These are phyloP conservation scores for Aphodius sticticus DNA, from an alignment of 2,888 invertebrate species.

Conservation along the genomic window DNA sequence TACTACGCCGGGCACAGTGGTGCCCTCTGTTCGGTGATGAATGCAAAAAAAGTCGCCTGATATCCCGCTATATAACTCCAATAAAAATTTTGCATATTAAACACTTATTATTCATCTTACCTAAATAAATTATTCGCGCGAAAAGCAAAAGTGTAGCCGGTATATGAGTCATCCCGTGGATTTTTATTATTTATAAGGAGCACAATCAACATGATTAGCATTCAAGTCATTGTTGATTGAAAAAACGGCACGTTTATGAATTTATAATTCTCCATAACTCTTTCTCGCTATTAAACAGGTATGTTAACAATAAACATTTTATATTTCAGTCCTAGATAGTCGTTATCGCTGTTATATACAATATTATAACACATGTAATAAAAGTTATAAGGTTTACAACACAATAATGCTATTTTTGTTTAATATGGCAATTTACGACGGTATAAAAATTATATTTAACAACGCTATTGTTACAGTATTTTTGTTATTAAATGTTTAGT, in stretches of 20 bases:
- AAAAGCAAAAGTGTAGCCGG: not conserved
- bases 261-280: not conserved
- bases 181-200: not conserved
- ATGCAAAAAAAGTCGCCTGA: not conserved
- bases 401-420: not conserved
- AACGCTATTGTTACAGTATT: not conserved
- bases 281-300: not conserved
- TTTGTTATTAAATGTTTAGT: not conserved
- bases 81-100: too few species aligned
- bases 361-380: not conserved
- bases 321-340: not conserved
- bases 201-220: not conserved
- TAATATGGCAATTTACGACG: not conserved
- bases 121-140: not conserved
- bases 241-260: not conserved
- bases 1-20: not conserved
- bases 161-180: not conserved
- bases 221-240: not conserved
- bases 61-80: too few species aligned
- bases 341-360: not conserved
- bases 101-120: too few species aligned
- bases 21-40: not conserved
- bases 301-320: not conserved
- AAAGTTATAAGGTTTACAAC: not conserved
- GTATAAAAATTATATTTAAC: not conserved